Percentiles rank a stretch among this genome's conserved stretches.
phyloP scores from a whole-genome alignment of 2,113 vertebrate genomes.

The Oenanthe oenanthe region DNA sequence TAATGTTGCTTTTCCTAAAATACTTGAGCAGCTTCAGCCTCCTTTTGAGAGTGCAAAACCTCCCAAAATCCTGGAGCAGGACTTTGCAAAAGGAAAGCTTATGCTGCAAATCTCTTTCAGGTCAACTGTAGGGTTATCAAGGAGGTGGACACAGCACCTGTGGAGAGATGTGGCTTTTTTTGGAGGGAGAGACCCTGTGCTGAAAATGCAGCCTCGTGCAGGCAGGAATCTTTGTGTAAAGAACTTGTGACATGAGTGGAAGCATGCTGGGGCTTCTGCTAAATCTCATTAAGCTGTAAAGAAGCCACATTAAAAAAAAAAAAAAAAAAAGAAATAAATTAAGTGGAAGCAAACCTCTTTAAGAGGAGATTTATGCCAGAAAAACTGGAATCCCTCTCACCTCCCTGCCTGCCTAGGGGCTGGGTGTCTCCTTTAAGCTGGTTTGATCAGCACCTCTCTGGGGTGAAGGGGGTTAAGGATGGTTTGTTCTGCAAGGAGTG shows the following conservation, averaged over 20 bases:
- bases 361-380: constrained; percentile 2
- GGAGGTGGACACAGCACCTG: not conserved
- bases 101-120: not conserved
- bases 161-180: not conserved
- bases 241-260: not conserved
- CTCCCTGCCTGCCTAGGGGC: not conserved
- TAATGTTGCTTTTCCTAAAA: not conserved
- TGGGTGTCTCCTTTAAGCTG: not conserved
- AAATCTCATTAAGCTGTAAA: constrained; percentile 21
- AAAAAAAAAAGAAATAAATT: not conserved
- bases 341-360: not conserved
- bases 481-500: not conserved
- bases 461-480: not conserved
- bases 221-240: not conserved
- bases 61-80: not conserved
- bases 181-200: too few species aligned
- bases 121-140: not conserved
- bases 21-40: not conserved
- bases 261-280: not conserved
- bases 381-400: not conserved
- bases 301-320: not conserved
- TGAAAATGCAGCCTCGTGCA: not conserved
- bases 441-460: not conserved
- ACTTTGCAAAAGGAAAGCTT: not conserved
- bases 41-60: not conserved